Evolutionary conservation across 1,140 invertebrate species (phyloP).

Genomic region (Leptinotarsa undecemlineata): DNA sequence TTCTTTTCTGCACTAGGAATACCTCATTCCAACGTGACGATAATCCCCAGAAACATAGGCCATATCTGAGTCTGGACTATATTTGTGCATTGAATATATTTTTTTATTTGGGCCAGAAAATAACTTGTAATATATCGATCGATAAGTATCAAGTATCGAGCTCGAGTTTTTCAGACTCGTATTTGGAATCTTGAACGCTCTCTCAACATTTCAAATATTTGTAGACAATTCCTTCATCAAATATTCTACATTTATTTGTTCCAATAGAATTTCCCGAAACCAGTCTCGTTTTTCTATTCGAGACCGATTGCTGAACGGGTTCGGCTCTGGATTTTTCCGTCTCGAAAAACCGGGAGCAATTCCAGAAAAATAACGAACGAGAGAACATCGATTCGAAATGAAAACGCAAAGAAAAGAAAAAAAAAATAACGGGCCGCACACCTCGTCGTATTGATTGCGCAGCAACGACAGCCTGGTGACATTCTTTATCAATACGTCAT

Average conservation of each 20-base stretch:
- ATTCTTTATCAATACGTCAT: slow-evolving; percentile 65
- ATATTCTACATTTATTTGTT: slow-evolving; percentile 3
- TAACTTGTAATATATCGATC: no score
- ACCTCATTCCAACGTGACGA: no score
- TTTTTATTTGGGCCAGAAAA: no score
- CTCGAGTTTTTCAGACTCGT: no score
- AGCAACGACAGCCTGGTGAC: slow-evolving; percentile 62
- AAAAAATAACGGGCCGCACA: slow-evolving; percentile 44
- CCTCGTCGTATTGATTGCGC: slow-evolving; percentile 55
- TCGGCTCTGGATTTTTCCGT: background rate
- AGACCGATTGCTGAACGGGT: no score
- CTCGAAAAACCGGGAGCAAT: slow-evolving; percentile 33
- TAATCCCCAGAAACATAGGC: no score
- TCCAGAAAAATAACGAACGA: slow-evolving; percentile 40
- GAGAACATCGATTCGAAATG: slow-evolving; percentile 30
- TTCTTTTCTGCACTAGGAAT: no score
- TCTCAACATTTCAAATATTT: no score
- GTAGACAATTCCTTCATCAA: background rate
- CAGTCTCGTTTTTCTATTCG: background rate
- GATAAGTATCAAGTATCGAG: no score
- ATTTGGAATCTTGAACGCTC: no score
- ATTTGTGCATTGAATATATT: no score
- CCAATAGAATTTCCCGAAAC: background rate
- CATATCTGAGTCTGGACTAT: no score
- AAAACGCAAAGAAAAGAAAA: slow-evolving; percentile 39